A percentile compares a stretch with the other conserved stretches of the same genome.
phyloP scores from a whole-genome alignment of 2,888 invertebrate genomes.

The Mimas tiliae region DNA sequence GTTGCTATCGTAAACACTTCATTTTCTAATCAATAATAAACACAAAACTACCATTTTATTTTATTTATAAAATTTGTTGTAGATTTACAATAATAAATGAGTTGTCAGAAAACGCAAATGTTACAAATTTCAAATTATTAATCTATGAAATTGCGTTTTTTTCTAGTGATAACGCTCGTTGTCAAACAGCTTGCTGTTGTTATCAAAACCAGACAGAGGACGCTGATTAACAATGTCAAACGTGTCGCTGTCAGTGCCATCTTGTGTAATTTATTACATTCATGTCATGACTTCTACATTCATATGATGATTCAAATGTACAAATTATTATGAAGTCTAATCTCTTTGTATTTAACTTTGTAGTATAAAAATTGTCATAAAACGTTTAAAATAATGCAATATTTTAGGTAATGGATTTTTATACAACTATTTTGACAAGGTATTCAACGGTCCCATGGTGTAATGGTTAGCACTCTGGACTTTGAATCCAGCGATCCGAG shows the following conservation, averaged over 20 bases:
- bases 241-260: background rate
- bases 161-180: background rate
- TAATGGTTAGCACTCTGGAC: slow-evolving; percentile 86
- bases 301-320: background rate
- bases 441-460: slow-evolving; percentile 79
- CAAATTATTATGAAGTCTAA: background rate
- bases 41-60: background rate
- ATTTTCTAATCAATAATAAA: background rate
- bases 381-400: background rate
- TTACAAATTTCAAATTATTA: no score
- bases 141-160: no score
- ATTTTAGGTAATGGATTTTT: background rate
- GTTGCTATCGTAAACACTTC: slow-evolving; percentile 42
- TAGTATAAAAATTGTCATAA: no score
- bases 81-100: background rate
- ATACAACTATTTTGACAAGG: rapidly evolving
- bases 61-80: background rate
- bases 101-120: background rate
- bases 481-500: slow-evolving; percentile 85
- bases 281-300: background rate
- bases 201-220: background rate
- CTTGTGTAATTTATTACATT: background rate
- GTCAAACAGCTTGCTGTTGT: background rate
- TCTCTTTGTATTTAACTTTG: background rate
- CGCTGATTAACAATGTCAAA: background rate